Base-by-base conservation (phyloP, 2,797 vertebrate species). In the Cyprinella venusta region DNA sequence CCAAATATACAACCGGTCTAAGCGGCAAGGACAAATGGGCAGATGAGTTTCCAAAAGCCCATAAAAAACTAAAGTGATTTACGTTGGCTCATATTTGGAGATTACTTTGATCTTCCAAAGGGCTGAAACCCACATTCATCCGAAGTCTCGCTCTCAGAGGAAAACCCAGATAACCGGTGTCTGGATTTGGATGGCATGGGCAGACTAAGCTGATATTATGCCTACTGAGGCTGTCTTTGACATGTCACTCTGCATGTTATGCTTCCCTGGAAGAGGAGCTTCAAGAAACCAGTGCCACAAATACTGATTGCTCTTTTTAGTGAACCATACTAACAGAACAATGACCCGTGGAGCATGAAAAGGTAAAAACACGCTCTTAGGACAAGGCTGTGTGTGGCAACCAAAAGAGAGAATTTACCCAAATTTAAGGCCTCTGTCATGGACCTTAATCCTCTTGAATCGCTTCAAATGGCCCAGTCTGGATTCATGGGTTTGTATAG, bases 131-230 rank as follows among this genome's bases (percentile, higher is more conserved):
- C 61, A 76, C 48, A 75, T 67, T 56, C 63, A 67, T 67, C 71
- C 45, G 18, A 42, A 56, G 71, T 67, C 61, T 75, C 16, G 33
- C 71, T 82, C 36, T 76, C 48, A 6, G 54, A 61, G 40, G 56
- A 64, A 81, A 72, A 72, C 21, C 61, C 19, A 64, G 68, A 81
- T 72, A 81, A 81, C 63, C 54, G 5, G 26, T 48, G 54, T 59
- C 54, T 76, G 80, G 80, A 82, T 82, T 82, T 76, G 80, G 48
- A 75, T 56, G 71, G 65, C 70, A 82, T 54, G 61, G 80, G 71
- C 80, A 67, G 80, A 74, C 59, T 82, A 82, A 82, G 61, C 71
- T 82, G 80, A 82, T 82, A 82, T 76, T 67, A 67, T 76, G 45
- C 71, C 61, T 30, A 71, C 80, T 40, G 71, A 82, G 48, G 36